These are phyloP conservation scores for Ceyx cyanopectus DNA, from an alignment of 2,113 vertebrate species.

Conservation along the genomic window DNA sequence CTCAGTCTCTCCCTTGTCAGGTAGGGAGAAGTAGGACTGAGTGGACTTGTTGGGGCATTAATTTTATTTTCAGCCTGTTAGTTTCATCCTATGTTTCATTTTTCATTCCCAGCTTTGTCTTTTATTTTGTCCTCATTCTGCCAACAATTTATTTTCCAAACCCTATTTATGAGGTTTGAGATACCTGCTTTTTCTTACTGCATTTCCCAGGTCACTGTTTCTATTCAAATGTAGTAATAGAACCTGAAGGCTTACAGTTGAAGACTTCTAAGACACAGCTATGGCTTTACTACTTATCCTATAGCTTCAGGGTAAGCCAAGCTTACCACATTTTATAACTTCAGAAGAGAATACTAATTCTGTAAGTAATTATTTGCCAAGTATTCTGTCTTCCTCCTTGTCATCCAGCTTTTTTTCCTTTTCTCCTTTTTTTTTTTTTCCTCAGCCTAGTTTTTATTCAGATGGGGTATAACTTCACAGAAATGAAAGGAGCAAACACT, in stretches of 20 bases:
- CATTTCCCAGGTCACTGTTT: background rate
- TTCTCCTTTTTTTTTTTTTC: background rate
- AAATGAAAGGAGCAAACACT: background rate
- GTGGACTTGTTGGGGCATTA: background rate
- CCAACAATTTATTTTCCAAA: constrained; percentile 23
- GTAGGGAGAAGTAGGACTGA: background rate
- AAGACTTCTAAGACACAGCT: background rate
- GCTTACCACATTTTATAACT: constrained; percentile 3
- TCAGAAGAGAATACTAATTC: background rate
- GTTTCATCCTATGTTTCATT: background rate
- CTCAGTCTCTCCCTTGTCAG: background rate
- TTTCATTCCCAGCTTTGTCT: background rate
- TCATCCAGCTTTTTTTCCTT: background rate
- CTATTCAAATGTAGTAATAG: background rate
- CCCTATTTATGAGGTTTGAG: background rate
- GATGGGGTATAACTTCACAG: background rate
- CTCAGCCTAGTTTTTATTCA: background rate
- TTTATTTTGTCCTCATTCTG: constrained; percentile 46
- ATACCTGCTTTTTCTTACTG: background rate
- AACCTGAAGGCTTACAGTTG: background rate
- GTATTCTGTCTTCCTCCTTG: background rate
- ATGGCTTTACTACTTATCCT: background rate
- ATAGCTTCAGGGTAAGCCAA: background rate
- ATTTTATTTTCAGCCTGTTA: background rate
- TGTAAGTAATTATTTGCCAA: background rate